Evolutionary conservation across 2,797 vertebrate species (phyloP).

Genomic region (Gymnoscopelus microlampas): DNA sequence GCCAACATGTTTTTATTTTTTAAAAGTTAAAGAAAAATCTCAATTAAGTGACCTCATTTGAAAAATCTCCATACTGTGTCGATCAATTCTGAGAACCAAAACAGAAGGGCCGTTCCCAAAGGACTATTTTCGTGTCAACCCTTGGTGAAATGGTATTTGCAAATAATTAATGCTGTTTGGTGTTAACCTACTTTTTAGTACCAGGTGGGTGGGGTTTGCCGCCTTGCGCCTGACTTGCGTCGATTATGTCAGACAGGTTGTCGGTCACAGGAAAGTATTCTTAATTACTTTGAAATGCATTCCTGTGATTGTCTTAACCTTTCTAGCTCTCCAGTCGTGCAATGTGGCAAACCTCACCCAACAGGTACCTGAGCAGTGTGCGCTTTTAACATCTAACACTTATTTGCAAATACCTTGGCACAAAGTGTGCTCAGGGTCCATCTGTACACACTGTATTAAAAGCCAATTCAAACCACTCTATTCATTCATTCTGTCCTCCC

Average conservation of each 20-base stretch:
- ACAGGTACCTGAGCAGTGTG: constrained; percentile 43
- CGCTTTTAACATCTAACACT: constrained; percentile 17
- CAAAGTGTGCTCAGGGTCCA: constrained; percentile 22
- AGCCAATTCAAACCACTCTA: constrained; percentile 28
- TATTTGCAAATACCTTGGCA: constrained; percentile 9
- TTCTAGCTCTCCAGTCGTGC: constrained; percentile 27
- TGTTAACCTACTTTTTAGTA: constrained; percentile 40
- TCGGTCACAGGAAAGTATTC: constrained; percentile 33
- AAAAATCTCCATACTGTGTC: constrained; percentile 99
- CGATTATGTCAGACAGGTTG: constrained; percentile 46
- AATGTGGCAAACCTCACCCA: constrained; percentile 48
- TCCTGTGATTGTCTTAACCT: constrained; percentile 32
- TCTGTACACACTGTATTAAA: constrained; percentile 23
- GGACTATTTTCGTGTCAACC: constrained; percentile 34
- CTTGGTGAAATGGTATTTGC: constrained; percentile 41
- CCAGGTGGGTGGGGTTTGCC: constrained; percentile 64
- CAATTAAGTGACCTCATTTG: constrained; percentile 97
- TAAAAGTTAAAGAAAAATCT: constrained; percentile 77
- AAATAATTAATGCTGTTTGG: constrained; percentile 52
- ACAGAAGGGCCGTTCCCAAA: constrained; percentile 33
- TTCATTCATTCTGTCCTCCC: constrained; percentile 22
- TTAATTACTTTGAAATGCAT: constrained; percentile 18
- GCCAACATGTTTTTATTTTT: constrained; percentile 83
- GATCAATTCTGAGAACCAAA: constrained; percentile 55
- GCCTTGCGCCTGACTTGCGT: neutral